Evolutionary conservation across 2,797 vertebrate species (phyloP).

Genomic region (Chrosomus eos): DNA sequence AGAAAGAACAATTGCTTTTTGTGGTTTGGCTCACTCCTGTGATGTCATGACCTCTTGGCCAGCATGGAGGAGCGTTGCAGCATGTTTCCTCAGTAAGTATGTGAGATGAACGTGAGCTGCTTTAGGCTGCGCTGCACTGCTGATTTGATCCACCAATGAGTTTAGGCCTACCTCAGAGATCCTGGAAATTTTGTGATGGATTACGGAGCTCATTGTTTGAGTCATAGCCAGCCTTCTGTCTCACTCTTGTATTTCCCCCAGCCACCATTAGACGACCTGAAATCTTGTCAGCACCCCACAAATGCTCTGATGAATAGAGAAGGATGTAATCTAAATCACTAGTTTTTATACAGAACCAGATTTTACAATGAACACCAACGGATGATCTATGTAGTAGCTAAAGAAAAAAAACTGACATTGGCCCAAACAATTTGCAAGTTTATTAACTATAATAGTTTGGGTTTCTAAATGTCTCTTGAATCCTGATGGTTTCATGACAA

Average conservation of each 20-base stretch:
- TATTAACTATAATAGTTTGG: neutral
- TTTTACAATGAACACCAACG: neutral
- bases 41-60: constrained; percentile 15
- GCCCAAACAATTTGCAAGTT: neutral
- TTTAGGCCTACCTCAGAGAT: constrained; percentile 32
- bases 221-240: constrained; percentile 35
- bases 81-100: constrained; percentile 59
- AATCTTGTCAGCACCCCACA: constrained; percentile 3
- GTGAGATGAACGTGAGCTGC: constrained; percentile 47
- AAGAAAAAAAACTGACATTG: neutral
- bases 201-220: constrained; percentile 50
- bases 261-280: constrained; percentile 4
- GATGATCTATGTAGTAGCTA: neutral
- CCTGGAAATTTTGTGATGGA: constrained; percentile 35
- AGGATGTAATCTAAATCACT: constrained; percentile 34
- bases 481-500: neutral
- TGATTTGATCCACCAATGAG: constrained; percentile 32
- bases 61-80: neutral
- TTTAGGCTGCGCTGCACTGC: constrained; percentile 15
- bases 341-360: constrained; percentile 1
- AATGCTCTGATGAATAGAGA: constrained; percentile 43
- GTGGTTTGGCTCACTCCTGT: constrained; percentile 47
- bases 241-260: constrained; percentile 26
- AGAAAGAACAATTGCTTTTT: constrained; percentile 25
- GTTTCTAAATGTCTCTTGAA: neutral